These are phyloP conservation scores for Drymodes brunneopygia DNA, from an alignment of 2,113 vertebrate genomes.

Conservation along the genomic window DNA sequence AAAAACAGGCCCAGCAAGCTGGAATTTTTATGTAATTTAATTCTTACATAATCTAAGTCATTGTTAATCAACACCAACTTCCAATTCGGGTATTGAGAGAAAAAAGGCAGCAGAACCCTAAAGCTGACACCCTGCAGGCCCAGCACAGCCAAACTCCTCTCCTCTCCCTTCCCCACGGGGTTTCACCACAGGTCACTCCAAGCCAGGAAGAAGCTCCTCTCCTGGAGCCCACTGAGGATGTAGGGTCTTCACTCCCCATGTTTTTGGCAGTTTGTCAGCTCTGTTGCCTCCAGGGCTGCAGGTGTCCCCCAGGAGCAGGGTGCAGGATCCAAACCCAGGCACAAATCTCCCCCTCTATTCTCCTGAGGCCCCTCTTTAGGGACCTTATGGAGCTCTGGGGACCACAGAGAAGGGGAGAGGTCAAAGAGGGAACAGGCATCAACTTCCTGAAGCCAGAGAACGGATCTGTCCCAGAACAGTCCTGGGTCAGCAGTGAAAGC, in stretches of 20 bases:
- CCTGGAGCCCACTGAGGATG: neutral
- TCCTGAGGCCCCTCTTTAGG: neutral
- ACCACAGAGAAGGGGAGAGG: neutral
- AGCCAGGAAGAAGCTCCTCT: neutral
- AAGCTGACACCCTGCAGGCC: neutral
- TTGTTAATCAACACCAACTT: neutral
- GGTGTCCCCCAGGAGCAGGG: neutral
- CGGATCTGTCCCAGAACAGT: neutral
- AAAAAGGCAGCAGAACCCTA: neutral
- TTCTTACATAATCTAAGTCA: neutral
- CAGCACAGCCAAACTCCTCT: neutral
- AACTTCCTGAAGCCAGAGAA: neutral
- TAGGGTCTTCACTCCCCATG: rapidly evolving
- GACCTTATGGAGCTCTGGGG: rapidly evolving
- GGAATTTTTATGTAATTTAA: neutral
- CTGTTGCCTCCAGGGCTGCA: neutral
- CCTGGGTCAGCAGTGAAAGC: neutral
- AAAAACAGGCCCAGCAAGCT: neutral
- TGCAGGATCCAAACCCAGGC: neutral
- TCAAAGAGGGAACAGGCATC: neutral
- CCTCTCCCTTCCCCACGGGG: rapidly evolving
- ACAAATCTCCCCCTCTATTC: neutral
- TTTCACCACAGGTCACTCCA: neutral
- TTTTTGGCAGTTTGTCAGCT: neutral
- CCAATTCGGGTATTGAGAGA: neutral